Conservation (phyloP, 2,113 vertebrate species). For the Calonectris borealis region DNA sequence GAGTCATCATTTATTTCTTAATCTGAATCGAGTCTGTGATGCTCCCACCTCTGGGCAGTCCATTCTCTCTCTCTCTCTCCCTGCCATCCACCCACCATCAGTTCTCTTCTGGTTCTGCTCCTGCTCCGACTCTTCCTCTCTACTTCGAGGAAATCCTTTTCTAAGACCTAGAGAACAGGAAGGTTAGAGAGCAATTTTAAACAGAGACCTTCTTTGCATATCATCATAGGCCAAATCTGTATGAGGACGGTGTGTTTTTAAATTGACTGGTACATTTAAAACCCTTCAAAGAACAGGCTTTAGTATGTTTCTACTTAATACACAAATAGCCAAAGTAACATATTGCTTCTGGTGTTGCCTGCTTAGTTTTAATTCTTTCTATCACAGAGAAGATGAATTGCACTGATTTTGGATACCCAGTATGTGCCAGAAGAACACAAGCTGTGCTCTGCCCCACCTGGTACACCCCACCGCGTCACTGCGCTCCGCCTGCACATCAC, state of each 20-base stretch:
- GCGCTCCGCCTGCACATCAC: background rate
- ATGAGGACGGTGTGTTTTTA: background rate
- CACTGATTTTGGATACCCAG: background rate
- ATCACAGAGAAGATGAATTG: background rate
- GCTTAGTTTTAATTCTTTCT: background rate
- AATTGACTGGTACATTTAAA: background rate
- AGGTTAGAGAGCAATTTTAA: background rate
- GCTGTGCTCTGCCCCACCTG: background rate
- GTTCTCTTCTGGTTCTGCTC: background rate
- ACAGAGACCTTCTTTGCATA: background rate
- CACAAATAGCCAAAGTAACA: background rate
- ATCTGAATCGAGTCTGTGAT: background rate
- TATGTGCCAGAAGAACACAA: background rate
- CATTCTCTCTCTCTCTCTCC: background rate
- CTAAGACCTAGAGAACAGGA: background rate
- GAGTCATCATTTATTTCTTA: slow-evolving; percentile 5
- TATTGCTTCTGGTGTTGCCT: background rate
- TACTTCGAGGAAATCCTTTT: background rate
- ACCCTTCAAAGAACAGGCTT: background rate
- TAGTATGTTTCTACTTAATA: background rate
- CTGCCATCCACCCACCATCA: background rate
- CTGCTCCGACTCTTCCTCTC: background rate
- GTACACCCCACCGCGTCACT: background rate
- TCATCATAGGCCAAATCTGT: background rate
- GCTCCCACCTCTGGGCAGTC: background rate